Base-by-base conservation (phyloP, 2,113 vertebrate genomes). In the Nanorana parkeri region DNA sequence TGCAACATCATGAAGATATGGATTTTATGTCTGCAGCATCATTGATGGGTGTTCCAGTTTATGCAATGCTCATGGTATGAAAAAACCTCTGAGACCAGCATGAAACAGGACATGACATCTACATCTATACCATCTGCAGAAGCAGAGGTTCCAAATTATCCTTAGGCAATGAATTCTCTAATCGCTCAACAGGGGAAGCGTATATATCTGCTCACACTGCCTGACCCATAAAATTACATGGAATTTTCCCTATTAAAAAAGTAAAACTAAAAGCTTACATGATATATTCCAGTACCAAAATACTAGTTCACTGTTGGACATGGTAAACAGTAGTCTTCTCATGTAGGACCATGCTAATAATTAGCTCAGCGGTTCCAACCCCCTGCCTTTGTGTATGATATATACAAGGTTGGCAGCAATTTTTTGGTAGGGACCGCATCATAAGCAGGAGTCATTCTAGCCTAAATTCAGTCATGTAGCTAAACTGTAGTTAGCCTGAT, bases 1-100 rank as follows among this genome's bases (percentile, higher is more conserved):
- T 73, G 7, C 26, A 60, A 36, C 26, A 36, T 58, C 72, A 41
- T 75, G 20, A 36, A 28, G 54, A 55, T 74, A 74, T 58, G 28
- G 71, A 29, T 75, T 32, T 32, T 21, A 55, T 75, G 28, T 36
- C 55, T 29, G 61, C n/a, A 61, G 60, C 55, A 75, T 75, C n/a
- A 60, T 5, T 24, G 4, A 61, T 61, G 55, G 20, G 55, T 41
- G 55, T 75, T 60, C 20, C 55, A 41, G 55, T 6, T 60, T 41
- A 13, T 60, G n/a, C 15, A 41, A 24, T 63, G n/a, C 7, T 61
- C 28, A 20, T 60, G 55, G 60, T 29, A 41, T 41, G 32, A 61
- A 60, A 74, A 36, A 26, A 41, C 55, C n/a, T 75, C 29, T 60
- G n/a, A 23, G 20, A 36, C 28, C 55, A 36, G 36, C 28, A 74